phyloP scores from a whole-genome alignment of 2,113 vertebrate genomes.

The Hirundichthys speculiger region DNA sequence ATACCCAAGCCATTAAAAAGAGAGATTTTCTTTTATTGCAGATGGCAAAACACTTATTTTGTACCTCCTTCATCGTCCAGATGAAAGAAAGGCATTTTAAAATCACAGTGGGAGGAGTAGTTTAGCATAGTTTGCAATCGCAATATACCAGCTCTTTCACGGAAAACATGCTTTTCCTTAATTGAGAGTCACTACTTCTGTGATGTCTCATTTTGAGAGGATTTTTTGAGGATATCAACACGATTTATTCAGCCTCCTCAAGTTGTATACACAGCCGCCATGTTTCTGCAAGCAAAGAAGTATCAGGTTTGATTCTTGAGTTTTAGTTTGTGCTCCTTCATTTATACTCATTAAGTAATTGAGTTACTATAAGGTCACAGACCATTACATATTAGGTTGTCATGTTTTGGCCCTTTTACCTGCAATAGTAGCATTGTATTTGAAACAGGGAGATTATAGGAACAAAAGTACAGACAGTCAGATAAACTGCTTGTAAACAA shows the following conservation, averaged over 20 bases:
- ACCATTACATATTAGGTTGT: conserved; percentile 13
- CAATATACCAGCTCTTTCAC: conserved; percentile 55
- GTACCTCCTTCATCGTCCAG: conserved; percentile 51
- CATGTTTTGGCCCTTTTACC: conserved; percentile 1
- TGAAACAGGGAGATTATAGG: too few relatives aligned
- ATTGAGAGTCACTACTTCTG: conserved; percentile 36
- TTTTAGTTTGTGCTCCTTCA: conserved; percentile 3
- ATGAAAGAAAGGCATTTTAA: conserved; percentile 71
- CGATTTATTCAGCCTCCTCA: conserved; percentile 36
- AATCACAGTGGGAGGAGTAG: conserved; percentile 70
- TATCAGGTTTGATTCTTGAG: conserved; percentile 2
- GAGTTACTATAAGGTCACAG: not conserved
- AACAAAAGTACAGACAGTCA: too few relatives aligned
- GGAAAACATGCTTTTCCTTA: conserved; percentile 36
- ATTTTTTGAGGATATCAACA: conserved; percentile 38
- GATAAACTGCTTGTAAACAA: too few relatives aligned
- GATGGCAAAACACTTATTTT: conserved; percentile 70
- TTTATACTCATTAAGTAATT: not conserved
- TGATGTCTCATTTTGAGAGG: conserved; percentile 58
- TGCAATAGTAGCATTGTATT: too few relatives aligned
- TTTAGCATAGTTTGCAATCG: conserved; percentile 60
- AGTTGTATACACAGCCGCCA: conserved; percentile 14
- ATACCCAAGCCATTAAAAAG: conserved; percentile 64
- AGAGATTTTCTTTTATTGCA: conserved; percentile 74
- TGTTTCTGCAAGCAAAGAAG: conserved; percentile 13